A percentile compares a stretch with the other conserved stretches of the same genome.
phyloP scores from a whole-genome alignment of 2,113 vertebrate species.

The Pseudolaguvia tuberculata region DNA sequence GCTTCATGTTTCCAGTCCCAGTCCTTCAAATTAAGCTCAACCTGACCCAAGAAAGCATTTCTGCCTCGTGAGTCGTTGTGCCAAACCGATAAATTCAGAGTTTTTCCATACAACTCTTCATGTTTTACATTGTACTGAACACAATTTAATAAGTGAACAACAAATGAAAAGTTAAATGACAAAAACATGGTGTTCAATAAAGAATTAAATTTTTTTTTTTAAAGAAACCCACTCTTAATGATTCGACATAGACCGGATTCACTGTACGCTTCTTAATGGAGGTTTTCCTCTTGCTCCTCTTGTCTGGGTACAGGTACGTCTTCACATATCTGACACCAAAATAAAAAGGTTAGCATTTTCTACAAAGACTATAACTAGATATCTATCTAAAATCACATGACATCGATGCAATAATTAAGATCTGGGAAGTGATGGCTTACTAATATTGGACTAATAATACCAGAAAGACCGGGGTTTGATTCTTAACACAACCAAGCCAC shows the following conservation, averaged over 20 bases:
- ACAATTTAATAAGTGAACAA: not conserved
- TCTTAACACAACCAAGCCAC: no score
- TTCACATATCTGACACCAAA: slow-evolving; percentile 52
- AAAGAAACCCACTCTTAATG: slow-evolving; percentile 46
- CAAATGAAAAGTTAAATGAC: no score
- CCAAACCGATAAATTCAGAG: slow-evolving; percentile 56
- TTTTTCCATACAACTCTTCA: slow-evolving; percentile 45
- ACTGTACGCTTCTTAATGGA: slow-evolving; percentile 53
- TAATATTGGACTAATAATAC: no score
- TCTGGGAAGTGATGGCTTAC: no score
- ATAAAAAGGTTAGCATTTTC: not conserved
- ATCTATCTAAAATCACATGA: not conserved
- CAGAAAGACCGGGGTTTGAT: no score
- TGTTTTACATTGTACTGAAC: slow-evolving; percentile 55
- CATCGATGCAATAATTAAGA: no score
- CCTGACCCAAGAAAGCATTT: slow-evolving; percentile 57
- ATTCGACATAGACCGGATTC: slow-evolving; percentile 56
- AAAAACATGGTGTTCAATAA: no score
- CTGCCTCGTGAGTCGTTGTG: slow-evolving; percentile 56
- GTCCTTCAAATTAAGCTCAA: slow-evolving; percentile 47
- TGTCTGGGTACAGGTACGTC: slow-evolving; percentile 56
- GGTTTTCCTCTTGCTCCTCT: slow-evolving; percentile 56
- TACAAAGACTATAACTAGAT: not conserved
- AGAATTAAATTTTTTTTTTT: no score
- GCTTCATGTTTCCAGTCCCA: slow-evolving; percentile 54